Percentiles rank a stretch among this genome's conserved stretches.
These are phyloP conservation scores for Sinocyclocheilus maitianheensis DNA, from an alignment of 2,113 vertebrate species.

Conservation along the genomic window DNA sequence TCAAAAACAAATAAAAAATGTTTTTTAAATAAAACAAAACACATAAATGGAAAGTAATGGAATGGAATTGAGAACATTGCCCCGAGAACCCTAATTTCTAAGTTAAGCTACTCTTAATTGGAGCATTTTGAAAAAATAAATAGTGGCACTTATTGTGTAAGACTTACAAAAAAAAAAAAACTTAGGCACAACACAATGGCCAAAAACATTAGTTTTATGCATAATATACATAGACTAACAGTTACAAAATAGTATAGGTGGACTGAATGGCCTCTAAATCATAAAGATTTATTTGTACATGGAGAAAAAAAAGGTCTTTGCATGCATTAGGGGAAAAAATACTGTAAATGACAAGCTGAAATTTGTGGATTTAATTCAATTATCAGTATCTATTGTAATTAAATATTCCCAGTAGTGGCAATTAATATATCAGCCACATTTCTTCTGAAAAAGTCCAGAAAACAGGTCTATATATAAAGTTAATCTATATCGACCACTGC, in stretches of 20 bases:
- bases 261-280: background rate
- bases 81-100: too few relatives aligned
- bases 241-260: background rate
- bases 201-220: background rate
- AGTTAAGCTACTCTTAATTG: too few relatives aligned
- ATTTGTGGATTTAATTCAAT: background rate
- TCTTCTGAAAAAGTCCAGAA: background rate
- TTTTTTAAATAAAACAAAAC: too few relatives aligned
- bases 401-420: background rate
- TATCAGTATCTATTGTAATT: background rate
- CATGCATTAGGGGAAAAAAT: too few relatives aligned
- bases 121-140: too few relatives aligned
- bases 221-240: background rate
- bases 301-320: too few relatives aligned
- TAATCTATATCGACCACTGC: constrained; percentile 7
- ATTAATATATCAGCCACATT: background rate
- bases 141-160: too few relatives aligned
- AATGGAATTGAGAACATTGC: too few relatives aligned
- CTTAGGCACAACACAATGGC: too few relatives aligned
- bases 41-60: too few relatives aligned
- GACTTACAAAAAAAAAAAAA: too few relatives aligned
- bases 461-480: background rate
- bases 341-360: background rate
- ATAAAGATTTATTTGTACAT: background rate
- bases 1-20: too few relatives aligned